Evolutionary conservation across 2,797 vertebrate genomes (phyloP).

Genomic region (Smutsia gigantea): DNA sequence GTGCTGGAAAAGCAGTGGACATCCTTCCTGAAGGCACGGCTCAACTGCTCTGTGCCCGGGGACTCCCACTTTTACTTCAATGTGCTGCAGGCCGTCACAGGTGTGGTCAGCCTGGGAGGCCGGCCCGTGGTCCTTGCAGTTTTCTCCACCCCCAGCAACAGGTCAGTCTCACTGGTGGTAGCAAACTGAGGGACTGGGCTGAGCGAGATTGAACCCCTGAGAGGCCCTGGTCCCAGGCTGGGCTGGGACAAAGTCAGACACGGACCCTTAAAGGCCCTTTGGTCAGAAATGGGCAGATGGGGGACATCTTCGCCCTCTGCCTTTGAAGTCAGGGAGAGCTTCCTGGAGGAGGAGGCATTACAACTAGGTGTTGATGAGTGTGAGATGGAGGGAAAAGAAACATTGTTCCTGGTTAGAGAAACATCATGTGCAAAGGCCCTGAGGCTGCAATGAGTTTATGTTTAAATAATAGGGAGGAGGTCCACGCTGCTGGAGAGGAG

Average conservation of each 20-base stretch:
- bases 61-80: slow-evolving; percentile 99
- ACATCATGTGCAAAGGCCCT: not conserved
- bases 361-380: not conserved
- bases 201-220: not conserved
- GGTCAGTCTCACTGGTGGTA: slow-evolving; percentile 82
- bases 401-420: not conserved
- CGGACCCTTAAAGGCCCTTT: not conserved
- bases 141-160: slow-evolving; percentile 97
- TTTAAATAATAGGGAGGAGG: not conserved
- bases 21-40: slow-evolving; percentile 95
- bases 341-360: not conserved
- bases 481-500: not conserved
- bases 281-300: not conserved
- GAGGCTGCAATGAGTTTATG: not conserved
- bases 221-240: not conserved
- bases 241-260: not conserved
- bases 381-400: not conserved
- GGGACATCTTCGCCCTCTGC: not conserved
- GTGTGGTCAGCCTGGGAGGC: slow-evolving; percentile 93
- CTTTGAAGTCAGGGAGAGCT: not conserved
- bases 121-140: slow-evolving; percentile 93
- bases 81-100: slow-evolving; percentile 95
- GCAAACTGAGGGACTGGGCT: accelerated
- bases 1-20: slow-evolving; percentile 99
- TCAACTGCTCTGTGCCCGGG: slow-evolving; percentile 97